Evolutionary conservation across 1,140 invertebrate species (phyloP), one percentile per base, ranked within the genome.

Genomic region (Tenebrio molitor): DNA sequence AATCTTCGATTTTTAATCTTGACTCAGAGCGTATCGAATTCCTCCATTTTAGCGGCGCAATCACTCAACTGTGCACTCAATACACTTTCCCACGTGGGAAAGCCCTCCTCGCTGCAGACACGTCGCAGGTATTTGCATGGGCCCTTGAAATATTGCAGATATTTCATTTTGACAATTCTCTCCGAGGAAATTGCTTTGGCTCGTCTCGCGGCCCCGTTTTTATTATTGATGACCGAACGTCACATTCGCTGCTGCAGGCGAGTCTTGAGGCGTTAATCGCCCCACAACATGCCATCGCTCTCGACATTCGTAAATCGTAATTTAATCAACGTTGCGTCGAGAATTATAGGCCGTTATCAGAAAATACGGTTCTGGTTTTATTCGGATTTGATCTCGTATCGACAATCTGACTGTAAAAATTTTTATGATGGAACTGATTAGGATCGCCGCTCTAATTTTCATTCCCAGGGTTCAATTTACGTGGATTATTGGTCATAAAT

Each of bases 121-220:
- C 36, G 7, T 7, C 25, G 8, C 25, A 29, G 25, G 36, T 39
- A 39, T 39, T 39, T 39, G 36, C 36, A 39, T 39, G 36, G 36
- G 36, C 12, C 12, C 5, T n/a, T 39, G 36, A 39, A 39, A 39
- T 12, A 12, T 12, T 39, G 36, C 36, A 39, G n/a, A 39, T 39
- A 39, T 39, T 39, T 39, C 36, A 39, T 39, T 39, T 39, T 39
- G 36, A 39, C 36, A 39, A 39, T 39, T 39, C 36, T 39, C 36
- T 39, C 36, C 12, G 36, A 39, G 36, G 36, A 39, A 39, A 39
- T 39, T 39, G 36, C 36, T 39, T 39, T 12, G 36, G 5, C 36
- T 39, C 36, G 5, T 39, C 36, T 39, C 36, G 5, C 36, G 2
- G 2, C 36, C 36, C 36, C 36, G 36, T 39, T 39, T 39, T 39